Base-by-base conservation (phyloP, 2,888 invertebrate species). In the Elaeidobius kamerunicus region DNA sequence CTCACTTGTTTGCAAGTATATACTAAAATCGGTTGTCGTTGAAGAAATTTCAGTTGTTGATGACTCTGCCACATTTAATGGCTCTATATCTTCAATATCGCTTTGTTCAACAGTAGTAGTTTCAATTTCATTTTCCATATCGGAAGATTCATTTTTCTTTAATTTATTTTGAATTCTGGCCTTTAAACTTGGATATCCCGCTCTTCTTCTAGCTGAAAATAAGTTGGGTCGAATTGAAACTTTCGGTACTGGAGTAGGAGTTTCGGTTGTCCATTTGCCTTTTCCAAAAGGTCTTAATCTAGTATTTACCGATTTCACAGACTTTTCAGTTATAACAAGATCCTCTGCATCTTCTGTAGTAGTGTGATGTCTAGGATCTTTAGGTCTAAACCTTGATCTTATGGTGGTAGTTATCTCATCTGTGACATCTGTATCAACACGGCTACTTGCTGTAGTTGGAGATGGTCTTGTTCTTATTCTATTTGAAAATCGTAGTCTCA, bases 361-460 rank as follows among this genome's bases (percentile, higher is more conserved):
- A 6, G 63, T 55, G 9, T 53, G 55, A 47, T 68, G 64, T 45
- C 69, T 58, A 3, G 70, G 69, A n/a, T 72, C 71, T 63, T 73
- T 74, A 1, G 74, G 74, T 28, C 62, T 61, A 51, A 73, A 74
- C 56, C 65, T 69, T 3, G 57, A 55, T 46, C 69, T 70, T 58
- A 73, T 73, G 15, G 52, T 35, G 47, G 58, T 53, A 47, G 47
- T 43, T 50, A 56, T 32, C 19, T 58, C 52, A 16, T 72, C 70
- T 1, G 77, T 76, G 18, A 68, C 63, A 49, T 71, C 72, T 46
- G 67, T 74, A 16, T 68, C 70, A 56, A 75, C 76, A 35, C 62
- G 67, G 34, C 56, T 53, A 16, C 54, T 58, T 5, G 63, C 53
- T 1, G 60, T 73, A 47, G 74, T 66, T 2, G 56, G 44, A 4